phyloP scores from a whole-genome alignment of 2,797 vertebrate species.

The Bovichtus diacanthus region DNA sequence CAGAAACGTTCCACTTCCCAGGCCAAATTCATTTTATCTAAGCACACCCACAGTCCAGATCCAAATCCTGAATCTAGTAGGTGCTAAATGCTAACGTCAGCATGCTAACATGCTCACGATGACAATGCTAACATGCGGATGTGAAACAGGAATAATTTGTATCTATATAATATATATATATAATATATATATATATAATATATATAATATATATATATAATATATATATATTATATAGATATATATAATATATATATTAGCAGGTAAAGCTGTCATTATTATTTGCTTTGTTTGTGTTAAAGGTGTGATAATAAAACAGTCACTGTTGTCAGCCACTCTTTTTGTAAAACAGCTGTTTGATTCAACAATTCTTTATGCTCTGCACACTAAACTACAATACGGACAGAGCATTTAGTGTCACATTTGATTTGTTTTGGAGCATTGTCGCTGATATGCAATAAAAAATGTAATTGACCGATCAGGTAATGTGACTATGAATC shows the following conservation, averaged over 20 bases:
- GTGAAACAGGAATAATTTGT: background rate
- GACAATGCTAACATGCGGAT: background rate
- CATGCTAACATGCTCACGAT: background rate
- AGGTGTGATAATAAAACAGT: background rate
- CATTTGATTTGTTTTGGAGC: constrained; percentile 17
- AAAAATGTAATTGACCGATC: background rate
- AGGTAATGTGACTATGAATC: background rate
- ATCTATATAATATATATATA: too few species aligned
- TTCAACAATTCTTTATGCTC: background rate
- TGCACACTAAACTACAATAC: background rate
- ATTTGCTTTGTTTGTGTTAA: constrained; percentile 6
- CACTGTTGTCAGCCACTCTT: background rate
- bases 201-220: too few species aligned
- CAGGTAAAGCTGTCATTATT: background rate
- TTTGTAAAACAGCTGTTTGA: background rate
- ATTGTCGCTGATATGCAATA: background rate
- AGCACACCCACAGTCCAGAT: background rate
- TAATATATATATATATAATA: too few species aligned
- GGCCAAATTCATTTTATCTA: background rate
- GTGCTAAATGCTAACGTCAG: background rate
- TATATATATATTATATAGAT: too few species aligned
- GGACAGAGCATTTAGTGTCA: background rate
- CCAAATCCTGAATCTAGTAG: too few species aligned
- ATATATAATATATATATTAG: too few species aligned
- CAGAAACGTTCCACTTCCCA: background rate